A percentile compares a stretch with the other conserved stretches of the same genome.
phyloP scores from a whole-genome alignment of 2,797 vertebrate species.

The Calcarius lapponicus region DNA sequence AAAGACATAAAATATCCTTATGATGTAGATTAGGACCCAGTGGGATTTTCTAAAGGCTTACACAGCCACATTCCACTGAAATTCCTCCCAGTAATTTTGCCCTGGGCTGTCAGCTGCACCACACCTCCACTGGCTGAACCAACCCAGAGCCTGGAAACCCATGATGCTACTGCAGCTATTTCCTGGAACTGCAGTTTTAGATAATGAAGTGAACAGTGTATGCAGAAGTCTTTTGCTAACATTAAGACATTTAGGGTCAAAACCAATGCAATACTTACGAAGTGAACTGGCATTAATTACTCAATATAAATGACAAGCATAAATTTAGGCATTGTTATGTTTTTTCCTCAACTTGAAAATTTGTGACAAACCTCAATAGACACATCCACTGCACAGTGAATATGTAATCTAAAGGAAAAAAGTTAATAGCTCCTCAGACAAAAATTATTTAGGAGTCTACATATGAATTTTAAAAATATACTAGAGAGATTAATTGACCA shows the following conservation, averaged over 20 bases:
- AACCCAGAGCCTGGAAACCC: background rate
- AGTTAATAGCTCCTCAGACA: background rate
- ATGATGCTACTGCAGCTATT: background rate
- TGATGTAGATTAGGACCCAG: background rate
- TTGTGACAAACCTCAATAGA: background rate
- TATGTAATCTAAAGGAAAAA: background rate
- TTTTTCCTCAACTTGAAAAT: background rate
- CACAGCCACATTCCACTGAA: background rate
- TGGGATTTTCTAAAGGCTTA: background rate
- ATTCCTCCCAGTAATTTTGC: background rate
- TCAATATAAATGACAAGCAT: background rate
- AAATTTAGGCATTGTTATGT: background rate
- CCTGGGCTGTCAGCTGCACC: accelerated
- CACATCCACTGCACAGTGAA: background rate
- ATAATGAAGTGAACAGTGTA: background rate
- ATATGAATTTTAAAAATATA: background rate
- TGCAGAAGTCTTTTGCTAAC: background rate
- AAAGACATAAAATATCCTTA: background rate
- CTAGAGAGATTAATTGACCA: background rate
- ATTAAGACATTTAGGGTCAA: background rate
- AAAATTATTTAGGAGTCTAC: background rate
- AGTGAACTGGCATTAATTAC: background rate
- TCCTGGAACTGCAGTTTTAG: background rate
- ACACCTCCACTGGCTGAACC: background rate
- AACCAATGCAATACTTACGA: background rate